Base-by-base conservation (phyloP, 35 echinoderm and acorn worm genomes). In the Hemicentrotus pulcherrimus region DNA sequence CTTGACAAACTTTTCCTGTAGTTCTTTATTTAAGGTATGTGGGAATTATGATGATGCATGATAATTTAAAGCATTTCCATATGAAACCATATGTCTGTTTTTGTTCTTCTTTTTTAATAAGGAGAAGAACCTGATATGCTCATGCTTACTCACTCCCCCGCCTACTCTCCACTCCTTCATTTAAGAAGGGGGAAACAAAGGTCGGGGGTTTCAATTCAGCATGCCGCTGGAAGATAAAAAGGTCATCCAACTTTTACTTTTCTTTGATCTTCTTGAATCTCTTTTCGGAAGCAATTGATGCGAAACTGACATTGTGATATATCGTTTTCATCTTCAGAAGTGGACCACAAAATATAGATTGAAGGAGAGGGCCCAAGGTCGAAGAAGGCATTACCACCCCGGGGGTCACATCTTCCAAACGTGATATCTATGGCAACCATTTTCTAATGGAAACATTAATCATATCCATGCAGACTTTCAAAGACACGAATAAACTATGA, bases 291-390 rank as follows among this genome's bases (percentile, higher is more conserved):
- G 46, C 88, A 47, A 90, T 90, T 28, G 46, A 90, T 24, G 32
- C 19, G 2, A 90, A 90, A 90, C 0, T 33, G 88, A 90, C 88
- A 45, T 47, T 24, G 88, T 90, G 88, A 90, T 90, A 45, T 90
- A 90, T 90, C 32, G 88, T 90, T 90, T 90, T 47, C 31, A 47
- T 90, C 31, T 47, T 78, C 65, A 22, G 65, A 78, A 78, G 65
- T 78, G 19, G 65, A 78, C 65, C 65, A 78, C 19, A 59, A 7
- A 78, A 78, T 78, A 78, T 78, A 78, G 65, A 78, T 78, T 78
- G 65, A 78, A 28, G 18, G 61, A 70, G 65, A 78, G 18, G 28
- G 28, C 65, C 65, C 65, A 78, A 78, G 65, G 65, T 78, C 65
- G 65, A 78, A 8, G 65, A 78, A 78, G 22, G 19, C 65, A 78